Conservation (phyloP, 2,797 vertebrate species). For the Acrossocheilus fasciatus region DNA sequence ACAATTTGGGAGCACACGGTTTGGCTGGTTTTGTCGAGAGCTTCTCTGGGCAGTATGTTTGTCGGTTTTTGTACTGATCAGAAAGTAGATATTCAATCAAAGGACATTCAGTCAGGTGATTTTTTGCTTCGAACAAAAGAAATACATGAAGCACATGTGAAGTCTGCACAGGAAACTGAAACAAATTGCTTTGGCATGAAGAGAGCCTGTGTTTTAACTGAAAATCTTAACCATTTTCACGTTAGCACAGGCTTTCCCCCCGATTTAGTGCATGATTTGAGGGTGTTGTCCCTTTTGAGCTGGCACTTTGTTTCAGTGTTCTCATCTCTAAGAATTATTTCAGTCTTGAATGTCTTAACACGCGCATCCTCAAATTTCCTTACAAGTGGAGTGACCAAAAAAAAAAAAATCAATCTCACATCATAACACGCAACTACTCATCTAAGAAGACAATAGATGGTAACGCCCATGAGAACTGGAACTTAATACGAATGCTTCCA, state of each 20-base stretch:
- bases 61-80: slow-evolving; percentile 52
- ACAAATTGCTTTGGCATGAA: slow-evolving; percentile 58
- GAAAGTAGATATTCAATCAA: slow-evolving; percentile 53
- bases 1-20: slow-evolving; percentile 53
- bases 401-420: slow-evolving; percentile 48
- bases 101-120: slow-evolving; percentile 47
- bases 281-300: slow-evolving; percentile 56
- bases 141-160: slow-evolving; percentile 56
- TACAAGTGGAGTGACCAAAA: slow-evolving; percentile 40
- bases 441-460: slow-evolving; percentile 40
- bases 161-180: slow-evolving; percentile 57
- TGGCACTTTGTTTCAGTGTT: slow-evolving; percentile 53
- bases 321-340: slow-evolving; percentile 58
- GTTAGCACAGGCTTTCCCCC: slow-evolving; percentile 60
- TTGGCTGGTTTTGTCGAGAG: slow-evolving; percentile 48
- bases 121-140: slow-evolving; percentile 58
- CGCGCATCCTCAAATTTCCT: slow-evolving; percentile 48
- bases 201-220: slow-evolving; percentile 44
- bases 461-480: slow-evolving; percentile 55
- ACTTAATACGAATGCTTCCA: slow-evolving; percentile 50
- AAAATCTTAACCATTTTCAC: slow-evolving; percentile 54
- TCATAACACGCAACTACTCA: slow-evolving; percentile 43
- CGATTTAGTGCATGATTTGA: slow-evolving; percentile 59
- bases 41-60: background rate
- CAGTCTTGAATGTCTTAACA: slow-evolving; percentile 56